phyloP scores from a whole-genome alignment of 2,113 vertebrate genomes.

The Mus pahari region DNA sequence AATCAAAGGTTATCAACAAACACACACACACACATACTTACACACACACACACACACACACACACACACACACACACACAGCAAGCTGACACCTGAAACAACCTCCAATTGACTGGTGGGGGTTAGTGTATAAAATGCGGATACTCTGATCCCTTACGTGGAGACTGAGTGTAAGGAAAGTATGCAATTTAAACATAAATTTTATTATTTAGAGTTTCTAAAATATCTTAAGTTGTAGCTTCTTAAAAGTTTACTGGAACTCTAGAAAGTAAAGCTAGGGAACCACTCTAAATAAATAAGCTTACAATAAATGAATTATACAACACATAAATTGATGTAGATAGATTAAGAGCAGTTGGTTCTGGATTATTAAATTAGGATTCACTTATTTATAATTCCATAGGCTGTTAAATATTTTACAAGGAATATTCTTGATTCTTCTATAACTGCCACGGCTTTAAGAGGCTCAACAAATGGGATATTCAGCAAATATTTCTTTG shows the following conservation, averaged over 20 bases:
- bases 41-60: not conserved
- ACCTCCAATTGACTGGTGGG: not conserved
- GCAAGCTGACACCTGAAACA: not conserved
- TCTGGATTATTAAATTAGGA: not conserved
- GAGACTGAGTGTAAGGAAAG: rapidly evolving
- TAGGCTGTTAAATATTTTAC: not conserved
- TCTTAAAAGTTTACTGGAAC: not conserved
- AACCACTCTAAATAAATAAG: not conserved
- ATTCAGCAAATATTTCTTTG: not conserved
- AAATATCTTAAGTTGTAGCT: not conserved
- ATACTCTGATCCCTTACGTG: no score
- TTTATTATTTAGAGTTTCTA: not conserved
- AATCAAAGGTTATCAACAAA: not conserved
- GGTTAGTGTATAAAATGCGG: not conserved
- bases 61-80: not conserved
- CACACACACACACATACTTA: no score
- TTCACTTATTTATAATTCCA: not conserved
- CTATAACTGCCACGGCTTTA: not conserved
- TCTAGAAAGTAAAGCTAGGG: not conserved
- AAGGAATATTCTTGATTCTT: not conserved
- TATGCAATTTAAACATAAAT: not conserved
- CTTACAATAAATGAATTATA: conserved; percentile 19
- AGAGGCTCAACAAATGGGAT: not conserved
- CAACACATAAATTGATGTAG: not conserved
- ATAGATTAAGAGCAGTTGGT: not conserved